Evolutionary conservation across 2,797 vertebrate species (phyloP), one percentile per base, ranked within the genome.

Genomic region (Alosa sapidissima): DNA sequence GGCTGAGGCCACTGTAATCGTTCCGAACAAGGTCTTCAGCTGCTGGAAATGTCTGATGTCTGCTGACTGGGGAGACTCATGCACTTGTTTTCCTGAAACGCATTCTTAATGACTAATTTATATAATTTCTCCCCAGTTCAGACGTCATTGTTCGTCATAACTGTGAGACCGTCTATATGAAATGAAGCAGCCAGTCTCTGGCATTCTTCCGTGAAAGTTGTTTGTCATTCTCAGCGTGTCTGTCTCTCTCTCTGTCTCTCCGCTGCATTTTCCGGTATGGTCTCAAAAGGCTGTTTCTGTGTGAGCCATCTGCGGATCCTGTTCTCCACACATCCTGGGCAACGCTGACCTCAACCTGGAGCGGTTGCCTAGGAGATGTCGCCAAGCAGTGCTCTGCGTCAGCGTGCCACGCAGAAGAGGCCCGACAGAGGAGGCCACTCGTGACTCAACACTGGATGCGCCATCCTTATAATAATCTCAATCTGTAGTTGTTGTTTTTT

Each of bases 301-400:
- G 41, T 41, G 28, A 72, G 36, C 68, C 68, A 75, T 75, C 68
- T 75, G 68, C 13, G 33, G 28, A 41, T 41, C 33, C 68, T 75
- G 36, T 75, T 41, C 36, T 28, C 41, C 68, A 75, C 68, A 75
- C 68, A 75, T 75, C 68, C 5, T 41, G 68, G 36, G 68, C 68
- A 16, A 75, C 33, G 68, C 33, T 75, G 68, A 75, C 68, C 68
- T 41, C 68, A 75, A 75, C 68, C 68, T 75, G 21, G 51, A 60
- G 75, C 49, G n/a, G 60, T 84, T 36, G 45, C 60, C 82, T 51
- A 49, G 81, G 65, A 36, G 55, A 52, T 45, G 13, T 24, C 65
- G 58, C 54, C 24, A 87, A 85, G 81, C 84, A 65, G n/a, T 54
- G 75, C 45, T 82, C 68, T 65, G 49, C 36, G 51, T 82, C 78